Percentiles rank a stretch among this genome's conserved stretches.
These are phyloP conservation scores for Habropoda laboriosa DNA, from an alignment of 1,140 invertebrate species.

Conservation along the genomic window DNA sequence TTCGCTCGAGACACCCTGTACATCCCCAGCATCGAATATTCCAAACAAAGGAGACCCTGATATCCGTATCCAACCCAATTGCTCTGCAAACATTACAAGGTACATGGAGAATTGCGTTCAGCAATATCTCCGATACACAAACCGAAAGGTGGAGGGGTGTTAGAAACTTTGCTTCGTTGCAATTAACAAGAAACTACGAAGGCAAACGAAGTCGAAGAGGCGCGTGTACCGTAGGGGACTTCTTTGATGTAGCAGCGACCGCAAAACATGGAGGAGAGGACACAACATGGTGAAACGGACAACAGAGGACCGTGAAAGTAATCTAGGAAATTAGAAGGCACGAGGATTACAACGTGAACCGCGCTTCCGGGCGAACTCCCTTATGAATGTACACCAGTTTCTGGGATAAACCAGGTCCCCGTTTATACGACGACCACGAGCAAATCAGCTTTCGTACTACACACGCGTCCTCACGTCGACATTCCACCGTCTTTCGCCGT, in stretches of 20 bases:
- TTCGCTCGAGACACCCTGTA: neutral
- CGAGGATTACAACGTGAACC: neutral
- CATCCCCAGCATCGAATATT: neutral
- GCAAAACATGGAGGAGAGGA: neutral
- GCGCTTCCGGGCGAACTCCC: neutral
- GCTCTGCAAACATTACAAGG: neutral
- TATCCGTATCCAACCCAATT: neutral
- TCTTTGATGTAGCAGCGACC: constrained; percentile 1
- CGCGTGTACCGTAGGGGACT: too few species aligned
- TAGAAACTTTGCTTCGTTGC: too few species aligned
- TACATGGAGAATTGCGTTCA: neutral
- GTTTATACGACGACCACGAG: constrained; percentile 12
- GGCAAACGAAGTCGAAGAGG: constrained; percentile 1
- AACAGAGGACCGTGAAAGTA: neutral
- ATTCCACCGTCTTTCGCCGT: constrained; percentile 9
- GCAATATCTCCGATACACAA: too few species aligned
- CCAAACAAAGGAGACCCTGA: neutral
- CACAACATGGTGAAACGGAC: neutral
- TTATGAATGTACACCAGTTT: constrained; percentile 16
- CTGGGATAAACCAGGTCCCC: neutral
- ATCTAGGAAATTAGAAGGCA: neutral
- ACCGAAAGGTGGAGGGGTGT: too few species aligned
- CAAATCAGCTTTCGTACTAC: constrained; percentile 43
- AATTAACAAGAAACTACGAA: neutral
- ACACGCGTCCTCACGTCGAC: neutral